Evolutionary conservation across 2,797 vertebrate genomes (phyloP), one percentile per base, ranked within the genome.

Genomic region (Chaunax sp.): DNA sequence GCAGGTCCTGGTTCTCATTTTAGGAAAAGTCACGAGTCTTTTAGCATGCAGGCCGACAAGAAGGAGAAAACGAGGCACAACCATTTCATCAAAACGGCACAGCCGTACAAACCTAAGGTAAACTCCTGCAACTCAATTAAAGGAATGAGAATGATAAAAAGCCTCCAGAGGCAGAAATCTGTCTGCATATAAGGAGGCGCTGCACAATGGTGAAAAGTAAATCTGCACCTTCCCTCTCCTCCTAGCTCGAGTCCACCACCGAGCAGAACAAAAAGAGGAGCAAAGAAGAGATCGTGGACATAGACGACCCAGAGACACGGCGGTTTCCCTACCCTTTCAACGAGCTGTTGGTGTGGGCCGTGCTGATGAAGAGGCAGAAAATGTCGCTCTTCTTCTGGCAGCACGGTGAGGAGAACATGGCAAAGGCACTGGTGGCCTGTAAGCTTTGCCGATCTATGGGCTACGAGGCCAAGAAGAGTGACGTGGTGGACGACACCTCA

Each of bases 351-450:
- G 96, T 98, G 69, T 99, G 98, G 98, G 96, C 98, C 0, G 97
- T 98, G 77, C 91, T 99, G 68, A 96, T 99, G 98, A 99, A 99
- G 91, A 95, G 98, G 75, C 98, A 99, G 88, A 96, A 97, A 83
- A 99, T 99, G 98, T 94, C 97, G 0, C 95, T 98, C 18, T 99
- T 99, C 90, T 97, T 99, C 89, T 99, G 98, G 98, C 97, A 99
- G 84, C 98, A 99, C 0, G 98, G 98, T 0, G 98, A 99, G 84
- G 98, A 99, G 87, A 97, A 96, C 81, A 99, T 98, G 97, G 98
- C 98, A 1, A 99, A 99, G 88, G 98, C 98, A 0, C 88, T 99
- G 80, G 98, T 99, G 83, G 98, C 98, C 55, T 98, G 97, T 86
- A 99, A 98, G 78, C 95, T 99, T 12, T 97, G 96, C 83, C 93